These are phyloP conservation scores for Hemibagrus wyckioides DNA, from an alignment of 2,113 vertebrate genomes.

Conservation along the genomic window DNA sequence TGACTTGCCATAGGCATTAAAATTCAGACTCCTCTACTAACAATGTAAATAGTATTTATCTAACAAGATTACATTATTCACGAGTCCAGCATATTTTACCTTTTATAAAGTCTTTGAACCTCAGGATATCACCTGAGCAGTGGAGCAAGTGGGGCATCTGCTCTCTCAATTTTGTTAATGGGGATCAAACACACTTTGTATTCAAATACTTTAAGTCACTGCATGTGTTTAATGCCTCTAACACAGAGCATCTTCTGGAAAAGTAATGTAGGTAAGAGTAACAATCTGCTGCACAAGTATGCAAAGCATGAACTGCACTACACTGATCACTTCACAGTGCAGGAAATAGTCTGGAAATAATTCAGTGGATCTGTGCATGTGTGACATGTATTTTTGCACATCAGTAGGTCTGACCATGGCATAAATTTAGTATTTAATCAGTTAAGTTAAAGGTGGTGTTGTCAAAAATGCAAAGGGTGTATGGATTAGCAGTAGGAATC, in stretches of 20 bases:
- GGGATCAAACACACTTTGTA: neutral
- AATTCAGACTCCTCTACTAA: neutral
- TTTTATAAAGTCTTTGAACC: neutral
- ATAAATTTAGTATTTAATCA: neutral
- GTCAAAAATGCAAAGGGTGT: too few relatives aligned
- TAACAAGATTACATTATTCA: neutral
- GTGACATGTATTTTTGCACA: neutral
- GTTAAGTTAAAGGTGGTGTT: too few relatives aligned
- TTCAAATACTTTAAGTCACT: neutral
- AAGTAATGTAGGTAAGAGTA: neutral
- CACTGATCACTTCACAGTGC: neutral
- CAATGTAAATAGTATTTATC: neutral
- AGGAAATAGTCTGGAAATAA: neutral
- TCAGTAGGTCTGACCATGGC: neutral
- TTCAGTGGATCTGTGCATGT: neutral
- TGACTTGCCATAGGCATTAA: neutral
- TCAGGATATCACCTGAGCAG: neutral
- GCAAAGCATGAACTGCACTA: neutral
- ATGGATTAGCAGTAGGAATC: too few relatives aligned
- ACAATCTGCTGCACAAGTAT: neutral
- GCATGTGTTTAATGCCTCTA: neutral
- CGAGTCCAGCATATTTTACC: neutral
- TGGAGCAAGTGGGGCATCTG: neutral
- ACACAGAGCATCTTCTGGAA: neutral
- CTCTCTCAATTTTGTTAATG: neutral